A percentile compares a stretch with the other conserved stretches of the same genome.
These are phyloP conservation scores for Lepisosteus oculatus DNA, from an alignment of 2,113 vertebrate species.

Conservation along the genomic window DNA sequence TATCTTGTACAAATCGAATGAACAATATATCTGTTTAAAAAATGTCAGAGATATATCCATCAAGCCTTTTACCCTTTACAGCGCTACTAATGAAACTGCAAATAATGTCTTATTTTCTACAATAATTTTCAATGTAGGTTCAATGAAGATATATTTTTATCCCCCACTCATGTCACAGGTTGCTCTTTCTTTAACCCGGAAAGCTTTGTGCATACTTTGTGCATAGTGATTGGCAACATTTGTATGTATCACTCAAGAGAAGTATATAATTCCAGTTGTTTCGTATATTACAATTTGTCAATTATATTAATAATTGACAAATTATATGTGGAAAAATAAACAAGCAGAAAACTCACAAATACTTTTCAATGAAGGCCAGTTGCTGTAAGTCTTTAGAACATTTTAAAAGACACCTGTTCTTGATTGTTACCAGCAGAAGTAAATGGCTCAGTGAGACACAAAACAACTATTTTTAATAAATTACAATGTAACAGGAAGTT, in stretches of 20 bases:
- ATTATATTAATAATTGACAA: background rate
- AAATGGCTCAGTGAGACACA: background rate
- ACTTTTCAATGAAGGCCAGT: background rate
- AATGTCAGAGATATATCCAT: too few species aligned
- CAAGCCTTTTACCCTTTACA: too few species aligned
- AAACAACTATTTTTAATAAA: conserved; percentile 11
- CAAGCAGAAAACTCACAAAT: conserved; percentile 3
- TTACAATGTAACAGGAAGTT: conserved; percentile 12
- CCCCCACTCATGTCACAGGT: too few species aligned
- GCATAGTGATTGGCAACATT: background rate
- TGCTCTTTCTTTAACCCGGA: background rate
- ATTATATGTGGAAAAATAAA: background rate
- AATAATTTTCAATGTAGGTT: too few species aligned
- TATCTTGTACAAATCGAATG: too few species aligned
- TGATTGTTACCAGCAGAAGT: background rate
- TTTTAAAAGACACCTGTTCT: conserved; percentile 14
- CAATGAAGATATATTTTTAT: too few species aligned
- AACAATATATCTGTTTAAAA: too few species aligned
- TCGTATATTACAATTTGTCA: background rate
- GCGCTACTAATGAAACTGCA: too few species aligned
- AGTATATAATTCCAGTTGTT: background rate
- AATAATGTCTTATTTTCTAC: too few species aligned
- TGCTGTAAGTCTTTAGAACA: background rate
- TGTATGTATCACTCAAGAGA: background rate
- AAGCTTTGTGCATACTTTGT: background rate